Conservation (phyloP, 2,888 invertebrate species). For the Nematopogon swammerdamellus region DNA sequence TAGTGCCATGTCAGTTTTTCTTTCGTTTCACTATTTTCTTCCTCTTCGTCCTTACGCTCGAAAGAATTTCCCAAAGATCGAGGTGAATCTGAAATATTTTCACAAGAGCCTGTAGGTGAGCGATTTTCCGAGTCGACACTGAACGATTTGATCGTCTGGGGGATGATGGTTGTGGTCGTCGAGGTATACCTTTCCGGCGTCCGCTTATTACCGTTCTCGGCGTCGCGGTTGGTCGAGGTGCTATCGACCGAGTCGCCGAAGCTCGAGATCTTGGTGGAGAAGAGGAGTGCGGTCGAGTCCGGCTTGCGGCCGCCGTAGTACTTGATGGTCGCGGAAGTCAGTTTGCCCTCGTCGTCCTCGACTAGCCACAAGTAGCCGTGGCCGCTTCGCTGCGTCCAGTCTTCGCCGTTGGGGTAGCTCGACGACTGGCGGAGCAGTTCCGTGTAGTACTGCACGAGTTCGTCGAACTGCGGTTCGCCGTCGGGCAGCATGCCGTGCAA, state of each 20-base stretch:
- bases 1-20: conserved; percentile 47
- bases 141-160: conserved; percentile 39
- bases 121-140: conserved; percentile 39
- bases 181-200: conserved; percentile 38
- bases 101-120: conserved; percentile 37
- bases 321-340: conserved; percentile 38
- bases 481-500: conserved; percentile 40
- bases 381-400: conserved; percentile 38
- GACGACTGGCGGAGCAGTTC: conserved; percentile 28
- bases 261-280: conserved; percentile 53
- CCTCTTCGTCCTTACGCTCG: conserved; percentile 23
- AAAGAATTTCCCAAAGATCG: conserved; percentile 24
- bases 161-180: conserved; percentile 41
- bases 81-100: conserved; percentile 32
- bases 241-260: conserved; percentile 48
- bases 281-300: conserved; percentile 40
- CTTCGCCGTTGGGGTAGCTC: conserved; percentile 21
- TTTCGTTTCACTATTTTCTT: conserved; percentile 22
- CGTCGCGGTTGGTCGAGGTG: conserved; percentile 26
- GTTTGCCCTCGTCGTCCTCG: conserved; percentile 34
- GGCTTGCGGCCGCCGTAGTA: conserved; percentile 34
- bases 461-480: conserved; percentile 35
- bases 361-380: conserved; percentile 42
- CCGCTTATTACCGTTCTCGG: conserved; percentile 27
- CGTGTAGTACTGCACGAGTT: conserved; percentile 38